A percentile compares a stretch with the other conserved stretches of the same genome.
Evolutionary conservation across 2,113 vertebrate genomes (phyloP).

Genomic region (Athene noctua): DNA sequence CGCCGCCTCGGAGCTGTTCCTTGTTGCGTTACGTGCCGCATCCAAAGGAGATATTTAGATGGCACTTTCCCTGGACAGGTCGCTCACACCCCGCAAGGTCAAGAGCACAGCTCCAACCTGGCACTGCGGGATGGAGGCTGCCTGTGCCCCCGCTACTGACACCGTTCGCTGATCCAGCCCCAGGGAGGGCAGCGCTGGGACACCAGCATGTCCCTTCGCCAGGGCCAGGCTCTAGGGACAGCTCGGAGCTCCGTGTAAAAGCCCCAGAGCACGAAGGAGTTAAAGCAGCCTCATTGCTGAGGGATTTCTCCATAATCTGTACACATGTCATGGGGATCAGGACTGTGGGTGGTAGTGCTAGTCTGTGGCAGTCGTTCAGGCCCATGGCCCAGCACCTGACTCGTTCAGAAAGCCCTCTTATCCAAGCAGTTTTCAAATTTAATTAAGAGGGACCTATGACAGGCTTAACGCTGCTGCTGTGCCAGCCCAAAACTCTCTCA

Average conservation of each 20-base stretch:
- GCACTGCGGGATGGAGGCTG: rapidly evolving
- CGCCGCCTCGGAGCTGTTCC: not conserved
- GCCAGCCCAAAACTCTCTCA: not conserved
- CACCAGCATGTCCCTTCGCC: rapidly evolving
- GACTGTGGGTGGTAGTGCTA: slow-evolving; percentile 81
- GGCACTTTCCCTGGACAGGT: not conserved
- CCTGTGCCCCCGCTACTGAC: rapidly evolving
- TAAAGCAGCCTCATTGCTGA: slow-evolving; percentile 47
- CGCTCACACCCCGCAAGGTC: not conserved
- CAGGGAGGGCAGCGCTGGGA: not conserved
- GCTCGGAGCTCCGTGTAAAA: not conserved
- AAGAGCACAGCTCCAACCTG: too few species aligned
- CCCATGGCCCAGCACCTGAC: slow-evolving; percentile 79
- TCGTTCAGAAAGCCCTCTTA: slow-evolving; percentile 65
- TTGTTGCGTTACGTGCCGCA: rapidly evolving
- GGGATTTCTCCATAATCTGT: slow-evolving; percentile 84
- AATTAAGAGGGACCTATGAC: slow-evolving; percentile 68
- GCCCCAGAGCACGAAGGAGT: slow-evolving; percentile 38
- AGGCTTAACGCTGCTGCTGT: not conserved
- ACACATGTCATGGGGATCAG: slow-evolving; percentile 83
- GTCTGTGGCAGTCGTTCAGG: slow-evolving; percentile 78
- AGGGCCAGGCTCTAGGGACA: not conserved
- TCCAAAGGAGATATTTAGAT: not conserved
- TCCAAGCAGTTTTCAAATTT: slow-evolving; percentile 62
- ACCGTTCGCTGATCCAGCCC: rapidly evolving